Conservation (phyloP, 2,113 vertebrate genomes). For the Emberiza fucata region DNA sequence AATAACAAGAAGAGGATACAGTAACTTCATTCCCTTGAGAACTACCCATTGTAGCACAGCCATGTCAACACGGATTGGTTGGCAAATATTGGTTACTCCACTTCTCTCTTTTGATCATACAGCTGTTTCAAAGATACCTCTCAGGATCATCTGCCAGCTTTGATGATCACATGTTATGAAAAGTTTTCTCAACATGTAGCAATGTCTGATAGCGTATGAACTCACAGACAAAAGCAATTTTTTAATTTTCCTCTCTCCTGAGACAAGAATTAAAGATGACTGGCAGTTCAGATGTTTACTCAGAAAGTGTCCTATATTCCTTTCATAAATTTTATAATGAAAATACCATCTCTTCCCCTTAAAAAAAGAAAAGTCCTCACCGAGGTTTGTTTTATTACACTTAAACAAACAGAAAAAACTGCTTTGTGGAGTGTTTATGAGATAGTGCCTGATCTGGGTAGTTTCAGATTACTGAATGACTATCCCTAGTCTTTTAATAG, state of each 20-base stretch:
- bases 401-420: background rate
- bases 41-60: rapidly evolving
- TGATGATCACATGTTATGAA: background rate
- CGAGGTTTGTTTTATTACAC: background rate
- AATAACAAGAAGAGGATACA: background rate
- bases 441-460: background rate
- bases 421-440: background rate
- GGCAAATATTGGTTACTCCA: background rate
- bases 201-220: background rate
- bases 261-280: background rate
- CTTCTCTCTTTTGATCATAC: background rate
- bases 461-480: background rate
- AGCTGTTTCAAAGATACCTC: background rate
- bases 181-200: background rate
- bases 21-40: background rate
- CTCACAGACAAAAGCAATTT: background rate
- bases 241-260: background rate
- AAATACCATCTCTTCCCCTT: background rate
- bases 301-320: background rate
- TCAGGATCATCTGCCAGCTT: background rate
- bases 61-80: background rate
- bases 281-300: background rate
- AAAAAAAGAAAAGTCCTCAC: background rate
- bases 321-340: background rate
- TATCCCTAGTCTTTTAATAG: background rate